phyloP scores from a whole-genome alignment of 1,140 invertebrate genomes.

The Atta texana region DNA sequence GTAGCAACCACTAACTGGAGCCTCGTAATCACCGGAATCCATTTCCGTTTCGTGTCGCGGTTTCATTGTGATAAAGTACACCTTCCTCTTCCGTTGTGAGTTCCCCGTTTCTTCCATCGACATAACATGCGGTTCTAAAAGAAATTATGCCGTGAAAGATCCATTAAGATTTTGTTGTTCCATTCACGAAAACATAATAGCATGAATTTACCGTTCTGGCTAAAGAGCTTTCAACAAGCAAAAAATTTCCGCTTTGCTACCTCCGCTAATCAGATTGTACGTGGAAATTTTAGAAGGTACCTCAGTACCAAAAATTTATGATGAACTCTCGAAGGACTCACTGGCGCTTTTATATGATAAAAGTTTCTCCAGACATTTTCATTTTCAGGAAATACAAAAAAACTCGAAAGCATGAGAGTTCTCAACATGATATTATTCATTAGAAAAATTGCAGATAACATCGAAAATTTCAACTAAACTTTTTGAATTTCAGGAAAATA shows the following conservation, averaged over 20 bases:
- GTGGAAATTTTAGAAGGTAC: constrained; percentile 10
- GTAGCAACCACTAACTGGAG: not conserved
- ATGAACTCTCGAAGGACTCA: constrained; percentile 25
- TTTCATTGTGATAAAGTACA: constrained; percentile 22
- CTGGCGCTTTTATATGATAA: not conserved
- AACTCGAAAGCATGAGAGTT: not conserved
- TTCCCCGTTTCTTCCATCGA: not conserved
- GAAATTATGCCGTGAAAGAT: constrained; percentile 5
- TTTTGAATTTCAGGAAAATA: no score
- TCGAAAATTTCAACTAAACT: no score
- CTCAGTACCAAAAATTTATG: constrained; percentile 36
- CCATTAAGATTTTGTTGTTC: constrained; percentile 44
- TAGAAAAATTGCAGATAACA: not conserved
- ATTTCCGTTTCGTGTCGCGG: constrained; percentile 10
- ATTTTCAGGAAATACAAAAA: constrained; percentile 7
- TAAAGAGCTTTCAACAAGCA: constrained; percentile 37
- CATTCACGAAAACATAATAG: constrained; percentile 26
- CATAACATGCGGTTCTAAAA: constrained; percentile 3
- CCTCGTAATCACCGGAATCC: constrained; percentile 33
- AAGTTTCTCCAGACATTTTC: constrained; percentile 24
- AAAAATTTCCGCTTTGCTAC: constrained; percentile 25
- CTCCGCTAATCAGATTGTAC: constrained; percentile 6
- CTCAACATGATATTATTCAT: not conserved
- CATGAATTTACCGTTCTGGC: constrained; percentile 34
- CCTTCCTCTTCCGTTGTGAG: not conserved